Base-by-base conservation (phyloP, 1,140 invertebrate species). In the Drosophila grimshawi region DNA sequence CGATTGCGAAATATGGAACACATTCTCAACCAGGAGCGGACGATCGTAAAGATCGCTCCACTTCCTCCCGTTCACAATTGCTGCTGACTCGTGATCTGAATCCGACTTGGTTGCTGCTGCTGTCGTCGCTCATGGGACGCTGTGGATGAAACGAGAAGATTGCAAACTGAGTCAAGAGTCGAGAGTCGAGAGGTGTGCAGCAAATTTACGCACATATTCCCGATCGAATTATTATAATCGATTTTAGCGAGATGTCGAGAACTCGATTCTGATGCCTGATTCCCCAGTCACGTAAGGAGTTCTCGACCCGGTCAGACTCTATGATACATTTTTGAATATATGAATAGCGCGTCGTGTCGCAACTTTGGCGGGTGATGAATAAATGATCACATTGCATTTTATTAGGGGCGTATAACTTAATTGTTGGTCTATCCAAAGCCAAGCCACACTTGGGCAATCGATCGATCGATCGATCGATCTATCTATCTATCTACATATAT, bases 1-100 rank as follows among this genome's bases (percentile, higher is more conserved):
- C 91, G 91, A 73, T 92, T 92, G 41, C 89, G 91, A 80, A 92
- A 92, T 74, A 92, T 92, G 63, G 91, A 92, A 81, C 91, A 92
- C 91, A 92, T 92, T 83, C 71, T 82, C 76, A 72, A 55, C 76
- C 64, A 19, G 49, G 61, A 86, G 56, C 67, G 64, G 56, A 62
- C 43, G 48, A 19, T 19, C 19, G 39, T 29, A 32, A 32, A 19
- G 35, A 56, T 19, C 43, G 39, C 32, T 57, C 35, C 55, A 19
- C 57, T 73, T 53, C 59, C 80, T 75, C 49, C 68, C 35, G 57
- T 52, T 83, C 56, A 60, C 80, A 62, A 80, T 63, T 46, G 56
- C 55, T 52, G 43, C 51, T 49, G 67, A 37, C 35, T 5, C 35
- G 19, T 43, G 43, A 30, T 35, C 33, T 51, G 30, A 2, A 10